phyloP scores from a whole-genome alignment of 2,113 vertebrate genomes.

The Spilogale gracilis region DNA sequence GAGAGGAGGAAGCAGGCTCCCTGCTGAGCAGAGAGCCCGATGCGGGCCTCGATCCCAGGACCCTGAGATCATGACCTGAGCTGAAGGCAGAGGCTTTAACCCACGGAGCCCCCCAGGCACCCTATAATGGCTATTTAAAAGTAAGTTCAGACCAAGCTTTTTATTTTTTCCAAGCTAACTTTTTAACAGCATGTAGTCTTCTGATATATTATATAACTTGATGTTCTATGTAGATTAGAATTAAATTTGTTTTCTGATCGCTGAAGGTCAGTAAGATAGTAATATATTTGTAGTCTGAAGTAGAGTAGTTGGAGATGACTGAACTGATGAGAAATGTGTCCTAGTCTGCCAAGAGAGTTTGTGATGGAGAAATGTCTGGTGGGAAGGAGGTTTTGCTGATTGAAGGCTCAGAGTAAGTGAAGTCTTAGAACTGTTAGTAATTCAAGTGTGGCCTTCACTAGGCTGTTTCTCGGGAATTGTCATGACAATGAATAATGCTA shows the following conservation, averaged over 20 bases:
- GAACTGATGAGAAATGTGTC: constrained; percentile 1
- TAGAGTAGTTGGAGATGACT: not conserved
- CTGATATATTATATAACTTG: not conserved
- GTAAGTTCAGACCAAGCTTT: not conserved
- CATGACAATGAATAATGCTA: constrained; percentile 49
- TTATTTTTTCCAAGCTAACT: not conserved
- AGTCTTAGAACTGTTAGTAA: not conserved
- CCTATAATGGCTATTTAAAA: not conserved
- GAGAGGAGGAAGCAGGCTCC: too few species aligned
- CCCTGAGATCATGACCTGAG: too few species aligned
- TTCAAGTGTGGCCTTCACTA: not conserved
- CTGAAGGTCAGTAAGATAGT: not conserved
- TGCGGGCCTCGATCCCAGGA: too few species aligned
- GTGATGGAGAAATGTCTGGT: constrained; percentile 66
- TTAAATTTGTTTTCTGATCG: constrained; percentile 44
- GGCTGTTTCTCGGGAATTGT: constrained; percentile 42
- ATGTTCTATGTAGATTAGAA: not conserved
- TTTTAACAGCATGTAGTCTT: not conserved
- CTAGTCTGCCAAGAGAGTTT: not conserved
- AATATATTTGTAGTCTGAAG: constrained; percentile 8
- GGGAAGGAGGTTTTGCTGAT: constrained; percentile 27
- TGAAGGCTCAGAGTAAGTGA: constrained; percentile 25
- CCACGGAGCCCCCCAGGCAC: too few species aligned
- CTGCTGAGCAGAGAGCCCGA: too few species aligned
- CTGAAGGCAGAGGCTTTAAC: too few species aligned